phyloP scores from a whole-genome alignment of 1,140 invertebrate genomes.

The Wasmannia auropunctata region DNA sequence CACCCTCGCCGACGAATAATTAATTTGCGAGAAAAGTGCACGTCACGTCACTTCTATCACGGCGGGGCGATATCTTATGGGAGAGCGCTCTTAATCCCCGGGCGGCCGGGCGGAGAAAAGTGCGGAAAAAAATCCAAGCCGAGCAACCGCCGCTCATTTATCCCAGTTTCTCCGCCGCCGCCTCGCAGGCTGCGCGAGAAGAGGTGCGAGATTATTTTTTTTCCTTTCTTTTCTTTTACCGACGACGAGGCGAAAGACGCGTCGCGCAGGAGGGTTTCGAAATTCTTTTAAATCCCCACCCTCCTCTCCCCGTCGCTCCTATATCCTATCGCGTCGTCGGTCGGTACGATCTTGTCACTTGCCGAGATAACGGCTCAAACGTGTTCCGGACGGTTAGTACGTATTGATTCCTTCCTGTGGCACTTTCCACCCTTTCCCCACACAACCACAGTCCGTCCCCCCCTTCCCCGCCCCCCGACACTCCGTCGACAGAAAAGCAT shows the following conservation, averaged over 20 bases:
- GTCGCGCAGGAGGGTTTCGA: neutral
- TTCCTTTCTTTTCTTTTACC: neutral
- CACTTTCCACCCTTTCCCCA: slow-evolving; percentile 56
- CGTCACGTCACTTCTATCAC: slow-evolving; percentile 1
- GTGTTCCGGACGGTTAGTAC: slow-evolving; percentile 73
- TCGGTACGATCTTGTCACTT: slow-evolving; percentile 52
- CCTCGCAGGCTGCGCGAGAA: neutral
- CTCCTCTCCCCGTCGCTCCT: neutral
- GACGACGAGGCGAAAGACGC: neutral
- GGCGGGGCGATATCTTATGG: neutral
- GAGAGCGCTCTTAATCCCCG: slow-evolving; percentile 15
- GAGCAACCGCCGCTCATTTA: slow-evolving; percentile 25
- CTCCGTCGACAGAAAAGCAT: slow-evolving; percentile 60
- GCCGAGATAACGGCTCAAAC: slow-evolving; percentile 60
- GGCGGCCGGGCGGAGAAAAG: neutral
- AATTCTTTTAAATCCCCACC: slow-evolving; percentile 5
- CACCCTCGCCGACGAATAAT: slow-evolving; percentile 23
- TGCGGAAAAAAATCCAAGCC: neutral
- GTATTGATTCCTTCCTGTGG: slow-evolving; percentile 73
- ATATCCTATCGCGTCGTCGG: neutral
- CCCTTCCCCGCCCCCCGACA: too few species aligned
- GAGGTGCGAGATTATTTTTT: slow-evolving; percentile 24
- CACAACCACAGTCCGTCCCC: slow-evolving; percentile 24
- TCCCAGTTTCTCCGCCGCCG: neutral
- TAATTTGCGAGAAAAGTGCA: slow-evolving; percentile 21